A percentile compares a stretch with the other conserved stretches of the same genome.
Conservation (phyloP, 2,888 invertebrate genomes). For the Pristionchus japonicus region DNA sequence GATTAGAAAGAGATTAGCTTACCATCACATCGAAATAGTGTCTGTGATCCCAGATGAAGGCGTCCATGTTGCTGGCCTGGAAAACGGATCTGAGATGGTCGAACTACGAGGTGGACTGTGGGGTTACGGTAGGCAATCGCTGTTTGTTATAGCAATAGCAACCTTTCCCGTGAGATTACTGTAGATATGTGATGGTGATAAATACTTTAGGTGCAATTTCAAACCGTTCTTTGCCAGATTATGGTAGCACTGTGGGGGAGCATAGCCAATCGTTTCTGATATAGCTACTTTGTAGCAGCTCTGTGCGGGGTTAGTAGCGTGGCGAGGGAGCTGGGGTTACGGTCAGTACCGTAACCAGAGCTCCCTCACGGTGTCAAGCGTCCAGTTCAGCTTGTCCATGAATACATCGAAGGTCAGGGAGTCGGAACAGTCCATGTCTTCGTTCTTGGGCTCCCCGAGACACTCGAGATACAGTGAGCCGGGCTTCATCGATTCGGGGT, state of each 20-base stretch:
- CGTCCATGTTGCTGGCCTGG: constrained; percentile 50
- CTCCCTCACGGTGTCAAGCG: constrained; percentile 5
- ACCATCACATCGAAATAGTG: constrained; percentile 57
- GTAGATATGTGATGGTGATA: no score
- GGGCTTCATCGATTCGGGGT: constrained; percentile 59
- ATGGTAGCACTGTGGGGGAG: background rate
- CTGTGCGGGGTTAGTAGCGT: background rate
- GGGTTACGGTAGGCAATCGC: background rate
- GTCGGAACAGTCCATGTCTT: constrained; percentile 63
- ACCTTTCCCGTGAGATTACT: background rate
- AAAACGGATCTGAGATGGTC: background rate
- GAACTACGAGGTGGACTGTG: background rate
- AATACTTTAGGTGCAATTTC: no score
- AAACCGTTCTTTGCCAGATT: no score
- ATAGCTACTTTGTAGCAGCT: background rate
- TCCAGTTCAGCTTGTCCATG: background rate
- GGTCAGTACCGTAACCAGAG: background rate
- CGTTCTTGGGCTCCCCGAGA: constrained; percentile 58
- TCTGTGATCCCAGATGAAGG: constrained; percentile 61
- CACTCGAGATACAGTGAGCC: constrained; percentile 58
- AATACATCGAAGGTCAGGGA: constrained; percentile 35
- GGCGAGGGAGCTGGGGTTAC: background rate
- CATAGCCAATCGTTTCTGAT: background rate
- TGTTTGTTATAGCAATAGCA: background rate
- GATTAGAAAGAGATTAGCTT: no score